Percentiles rank a stretch among this genome's conserved stretches.
These are phyloP conservation scores for Cyclargus thomasi DNA, from an alignment of 1,140 invertebrate species.

Conservation along the genomic window DNA sequence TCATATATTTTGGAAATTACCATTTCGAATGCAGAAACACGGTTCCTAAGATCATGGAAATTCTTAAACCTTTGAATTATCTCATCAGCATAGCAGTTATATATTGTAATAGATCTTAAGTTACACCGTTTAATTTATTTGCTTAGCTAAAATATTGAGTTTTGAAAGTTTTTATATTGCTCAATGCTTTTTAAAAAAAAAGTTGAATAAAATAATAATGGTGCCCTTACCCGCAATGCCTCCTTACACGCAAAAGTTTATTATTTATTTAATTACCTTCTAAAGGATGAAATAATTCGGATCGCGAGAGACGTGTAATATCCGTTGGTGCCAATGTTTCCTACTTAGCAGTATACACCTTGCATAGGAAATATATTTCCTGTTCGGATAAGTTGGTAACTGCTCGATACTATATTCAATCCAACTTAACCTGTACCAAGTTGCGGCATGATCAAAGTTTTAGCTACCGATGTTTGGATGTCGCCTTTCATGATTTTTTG, in stretches of 20 bases:
- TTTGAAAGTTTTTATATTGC: too few relatives aligned
- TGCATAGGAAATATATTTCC: conserved; percentile 1
- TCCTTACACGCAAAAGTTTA: too few relatives aligned
- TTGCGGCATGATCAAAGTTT: background rate
- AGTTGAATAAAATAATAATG: too few relatives aligned
- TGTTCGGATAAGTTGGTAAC: background rate
- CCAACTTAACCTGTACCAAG: background rate
- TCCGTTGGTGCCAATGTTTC: background rate
- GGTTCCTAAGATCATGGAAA: conserved; percentile 24
- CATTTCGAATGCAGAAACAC: conserved; percentile 29
- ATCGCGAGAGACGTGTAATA: background rate
- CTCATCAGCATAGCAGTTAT: too few relatives aligned
- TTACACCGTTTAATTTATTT: too few relatives aligned
- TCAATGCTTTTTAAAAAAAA: too few relatives aligned
- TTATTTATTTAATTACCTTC: background rate
- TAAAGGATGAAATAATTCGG: background rate
- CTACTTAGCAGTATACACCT: background rate
- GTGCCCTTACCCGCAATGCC: too few relatives aligned
- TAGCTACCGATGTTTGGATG: background rate
- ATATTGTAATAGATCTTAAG: too few relatives aligned
- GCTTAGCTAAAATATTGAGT: too few relatives aligned
- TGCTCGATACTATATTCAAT: background rate
- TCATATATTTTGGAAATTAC: conserved; percentile 25
- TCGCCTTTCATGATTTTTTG: background rate
- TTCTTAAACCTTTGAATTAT: background rate